phyloP scores from a whole-genome alignment of 1,140 invertebrate genomes.

The Carposina sasakii region DNA sequence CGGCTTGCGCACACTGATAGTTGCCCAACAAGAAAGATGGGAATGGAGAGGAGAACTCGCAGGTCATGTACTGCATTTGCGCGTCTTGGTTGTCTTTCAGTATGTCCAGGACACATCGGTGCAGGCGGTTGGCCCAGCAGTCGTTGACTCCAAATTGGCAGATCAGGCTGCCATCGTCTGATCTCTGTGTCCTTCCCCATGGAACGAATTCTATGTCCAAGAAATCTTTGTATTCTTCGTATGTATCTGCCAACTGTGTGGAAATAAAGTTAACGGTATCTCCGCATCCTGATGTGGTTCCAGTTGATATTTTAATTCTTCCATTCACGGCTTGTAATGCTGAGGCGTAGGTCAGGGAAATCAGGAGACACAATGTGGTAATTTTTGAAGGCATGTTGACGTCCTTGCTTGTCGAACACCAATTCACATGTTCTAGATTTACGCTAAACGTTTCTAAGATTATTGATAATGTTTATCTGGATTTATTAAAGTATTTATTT shows the following conservation, averaged over 20 bases:
- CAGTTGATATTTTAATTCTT: conserved; percentile 24
- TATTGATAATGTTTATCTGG: no score
- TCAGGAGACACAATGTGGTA: no score
- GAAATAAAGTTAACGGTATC: conserved; percentile 27
- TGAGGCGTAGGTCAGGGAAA: no score
- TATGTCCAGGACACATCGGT: conserved; percentile 25
- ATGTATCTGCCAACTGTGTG: conserved; percentile 17
- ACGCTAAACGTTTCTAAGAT: no score
- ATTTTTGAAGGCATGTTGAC: background rate
- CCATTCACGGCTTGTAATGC: conserved; percentile 5
- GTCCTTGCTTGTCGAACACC: no score
- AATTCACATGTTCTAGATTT: no score
- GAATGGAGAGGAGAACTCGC: conserved; percentile 17
- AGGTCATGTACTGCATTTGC: conserved; percentile 27
- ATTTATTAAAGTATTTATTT: no score
- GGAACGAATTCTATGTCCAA: conserved; percentile 28
- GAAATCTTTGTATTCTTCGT: conserved; percentile 21
- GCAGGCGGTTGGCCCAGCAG: conserved; percentile 28
- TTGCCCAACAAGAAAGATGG: background rate
- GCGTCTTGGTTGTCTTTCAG: conserved; percentile 15
- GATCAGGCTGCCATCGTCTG: conserved; percentile 11
- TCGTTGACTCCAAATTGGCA: conserved; percentile 29
- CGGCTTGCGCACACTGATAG: conserved; percentile 6
- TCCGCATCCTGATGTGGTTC: conserved; percentile 22
- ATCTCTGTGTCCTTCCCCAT: conserved; percentile 24